These are phyloP conservation scores for Corythornis madagascariensis DNA, from an alignment of 2,113 vertebrate genomes.

Conservation along the genomic window DNA sequence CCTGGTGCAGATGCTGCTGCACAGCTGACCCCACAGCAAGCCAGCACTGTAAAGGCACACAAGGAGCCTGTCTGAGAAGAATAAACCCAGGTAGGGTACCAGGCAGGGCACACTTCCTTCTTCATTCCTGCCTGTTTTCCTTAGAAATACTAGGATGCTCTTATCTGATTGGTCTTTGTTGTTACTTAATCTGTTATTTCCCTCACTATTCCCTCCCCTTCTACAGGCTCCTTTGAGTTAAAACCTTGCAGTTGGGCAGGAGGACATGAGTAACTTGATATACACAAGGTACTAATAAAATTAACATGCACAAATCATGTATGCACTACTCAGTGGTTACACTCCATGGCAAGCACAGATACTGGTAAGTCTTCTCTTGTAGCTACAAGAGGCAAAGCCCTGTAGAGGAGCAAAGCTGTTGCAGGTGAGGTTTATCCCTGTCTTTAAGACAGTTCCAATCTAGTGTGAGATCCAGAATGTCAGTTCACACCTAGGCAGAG, in stretches of 20 bases:
- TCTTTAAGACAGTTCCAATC: background rate
- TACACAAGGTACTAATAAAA: background rate
- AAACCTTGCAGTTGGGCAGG: background rate
- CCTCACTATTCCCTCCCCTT: background rate
- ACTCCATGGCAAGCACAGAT: background rate
- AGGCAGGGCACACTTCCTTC: background rate
- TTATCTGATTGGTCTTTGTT: background rate
- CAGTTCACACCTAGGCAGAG: background rate
- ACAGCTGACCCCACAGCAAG: background rate
- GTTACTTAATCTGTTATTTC: background rate
- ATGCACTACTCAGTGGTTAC: background rate
- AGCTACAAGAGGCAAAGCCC: background rate
- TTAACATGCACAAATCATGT: background rate
- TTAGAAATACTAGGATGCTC: background rate
- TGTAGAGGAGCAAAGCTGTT: background rate
- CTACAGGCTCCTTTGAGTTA: background rate
- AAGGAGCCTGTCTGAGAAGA: background rate
- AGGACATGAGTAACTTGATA: background rate
- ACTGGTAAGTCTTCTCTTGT: background rate
- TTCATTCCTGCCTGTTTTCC: background rate
- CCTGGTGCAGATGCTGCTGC: background rate
- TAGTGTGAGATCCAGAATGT: background rate
- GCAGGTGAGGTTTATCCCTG: background rate
- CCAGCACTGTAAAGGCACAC: background rate
- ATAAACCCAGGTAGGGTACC: background rate